phyloP scores from a whole-genome alignment of 92 coral and sea anemone species.

The Zoanthus solanderi region DNA sequence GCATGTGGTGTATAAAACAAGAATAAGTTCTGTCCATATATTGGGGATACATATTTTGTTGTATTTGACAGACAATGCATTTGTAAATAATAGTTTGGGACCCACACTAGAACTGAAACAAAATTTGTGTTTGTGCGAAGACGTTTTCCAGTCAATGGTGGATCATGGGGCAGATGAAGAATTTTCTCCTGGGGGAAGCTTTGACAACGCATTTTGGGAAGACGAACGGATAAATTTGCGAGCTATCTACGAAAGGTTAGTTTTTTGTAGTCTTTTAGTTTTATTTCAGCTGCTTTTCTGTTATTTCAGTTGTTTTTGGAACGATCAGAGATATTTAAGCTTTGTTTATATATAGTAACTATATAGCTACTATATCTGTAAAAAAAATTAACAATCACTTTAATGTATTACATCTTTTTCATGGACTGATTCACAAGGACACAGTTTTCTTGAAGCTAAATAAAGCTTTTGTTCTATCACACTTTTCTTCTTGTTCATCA shows the following conservation, averaged over 20 bases:
- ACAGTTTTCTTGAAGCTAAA: too few relatives aligned
- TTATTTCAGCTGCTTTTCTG: neutral
- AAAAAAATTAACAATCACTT: too few relatives aligned
- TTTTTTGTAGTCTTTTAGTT: neutral
- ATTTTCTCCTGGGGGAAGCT: slow-evolving; percentile 17
- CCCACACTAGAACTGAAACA: neutral
- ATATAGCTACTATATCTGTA: too few relatives aligned
- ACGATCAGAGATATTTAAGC: too few relatives aligned
- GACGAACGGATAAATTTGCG: slow-evolving; percentile 8
- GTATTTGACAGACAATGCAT: neutral
- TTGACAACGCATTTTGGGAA: slow-evolving; percentile 17
- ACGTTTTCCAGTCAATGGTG: neutral
- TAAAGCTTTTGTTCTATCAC: too few relatives aligned
- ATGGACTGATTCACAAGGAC: too few relatives aligned
- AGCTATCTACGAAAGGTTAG: slow-evolving; percentile 28
- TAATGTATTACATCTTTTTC: too few relatives aligned
- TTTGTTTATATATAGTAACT: too few relatives aligned
- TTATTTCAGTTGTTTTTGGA: too few relatives aligned
- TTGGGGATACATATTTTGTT: neutral
- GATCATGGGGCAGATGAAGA: slow-evolving; percentile 8
- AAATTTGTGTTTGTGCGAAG: neutral
- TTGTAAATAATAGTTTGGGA: neutral
- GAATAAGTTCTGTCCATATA: too few relatives aligned
- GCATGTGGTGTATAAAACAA: too few relatives aligned
- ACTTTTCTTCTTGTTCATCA: too few relatives aligned